A percentile compares a stretch with the other conserved stretches of the same genome.
These are phyloP conservation scores for Caiman crocodilus DNA, from an alignment of 2,797 vertebrate species.

Conservation along the genomic window DNA sequence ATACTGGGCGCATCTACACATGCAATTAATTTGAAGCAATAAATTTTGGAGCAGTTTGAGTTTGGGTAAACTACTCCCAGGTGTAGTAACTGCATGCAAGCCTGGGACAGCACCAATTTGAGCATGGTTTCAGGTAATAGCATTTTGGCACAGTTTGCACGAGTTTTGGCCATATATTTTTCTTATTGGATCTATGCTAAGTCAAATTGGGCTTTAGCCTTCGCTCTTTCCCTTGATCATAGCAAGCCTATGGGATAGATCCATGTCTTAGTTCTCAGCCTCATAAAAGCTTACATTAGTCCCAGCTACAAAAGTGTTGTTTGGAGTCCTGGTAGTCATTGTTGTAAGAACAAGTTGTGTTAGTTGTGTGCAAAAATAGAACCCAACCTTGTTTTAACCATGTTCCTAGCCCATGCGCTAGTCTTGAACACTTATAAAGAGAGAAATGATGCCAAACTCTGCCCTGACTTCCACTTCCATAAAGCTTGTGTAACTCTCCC, in stretches of 20 bases:
- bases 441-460: background rate
- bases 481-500: background rate
- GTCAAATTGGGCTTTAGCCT: background rate
- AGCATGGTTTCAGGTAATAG: background rate
- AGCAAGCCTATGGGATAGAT: background rate
- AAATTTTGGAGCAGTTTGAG: too few relatives aligned
- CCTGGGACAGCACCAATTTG: too few relatives aligned
- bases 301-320: background rate
- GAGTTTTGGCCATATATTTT: background rate
- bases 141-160: background rate
- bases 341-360: too few relatives aligned
- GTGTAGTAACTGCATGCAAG: too few relatives aligned
- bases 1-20: background rate
- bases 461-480: background rate
- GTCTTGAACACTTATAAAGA: background rate
- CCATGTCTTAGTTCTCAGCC: background rate
- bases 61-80: too few relatives aligned
- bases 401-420: background rate
- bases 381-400: background rate
- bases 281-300: background rate
- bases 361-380: too few relatives aligned
- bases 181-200: background rate
- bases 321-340: background rate
- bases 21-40: too few relatives aligned
- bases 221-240: rapidly evolving